Base-by-base conservation (phyloP, 2,797 vertebrate species). In the Lindbergichthys nudifrons region DNA sequence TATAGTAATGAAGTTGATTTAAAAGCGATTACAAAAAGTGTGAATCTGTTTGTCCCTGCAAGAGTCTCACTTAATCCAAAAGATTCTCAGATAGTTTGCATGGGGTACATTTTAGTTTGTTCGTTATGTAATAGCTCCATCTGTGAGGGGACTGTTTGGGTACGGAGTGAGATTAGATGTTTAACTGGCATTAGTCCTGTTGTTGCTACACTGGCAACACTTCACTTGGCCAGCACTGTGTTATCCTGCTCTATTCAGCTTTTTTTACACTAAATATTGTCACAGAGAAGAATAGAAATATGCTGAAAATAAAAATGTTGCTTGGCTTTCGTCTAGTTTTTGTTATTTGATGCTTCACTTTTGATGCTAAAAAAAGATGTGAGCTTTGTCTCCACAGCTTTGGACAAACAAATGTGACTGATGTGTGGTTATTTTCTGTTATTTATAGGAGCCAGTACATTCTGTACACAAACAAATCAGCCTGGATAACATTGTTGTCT, bases 81-180 rank as follows among this genome's bases (percentile, higher is more conserved):
- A 56, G 36, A 75, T 10, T 32, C 9, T 81, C 60, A 36, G 56
- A 19, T 59, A 21, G 53, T 79, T 72, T 74, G 19, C 30, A 42
- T 14, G 26, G 30, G 47, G 47, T 36, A 32, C 21, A 68, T 56
- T 79, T 70, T 1, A 56, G 41, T 75, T 58, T 68, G 58, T 62
- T 77, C 70, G 47, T 88, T 84, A 86, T 82, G 70, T 70, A 84
- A 84, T 16, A 14, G 46, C 58, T 81, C 84, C 86, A 85, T 89
- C 88, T 91, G 83, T 78, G 54, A 75, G 32, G 32, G 50, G 42
- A 58, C 51, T 57, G 59, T 73, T 72, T 76, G 16, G 46, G 47
- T 83, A 73, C 75, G 70, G 79, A 84, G 62, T 73, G 64, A 84
- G 74, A 83, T 86, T 79, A 77, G 47, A 85, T 79, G 81, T 80